Evolutionary conservation across 2,888 invertebrate species (phyloP), one percentile per base, ranked within the genome.

Genomic region (Cabera pusaria): DNA sequence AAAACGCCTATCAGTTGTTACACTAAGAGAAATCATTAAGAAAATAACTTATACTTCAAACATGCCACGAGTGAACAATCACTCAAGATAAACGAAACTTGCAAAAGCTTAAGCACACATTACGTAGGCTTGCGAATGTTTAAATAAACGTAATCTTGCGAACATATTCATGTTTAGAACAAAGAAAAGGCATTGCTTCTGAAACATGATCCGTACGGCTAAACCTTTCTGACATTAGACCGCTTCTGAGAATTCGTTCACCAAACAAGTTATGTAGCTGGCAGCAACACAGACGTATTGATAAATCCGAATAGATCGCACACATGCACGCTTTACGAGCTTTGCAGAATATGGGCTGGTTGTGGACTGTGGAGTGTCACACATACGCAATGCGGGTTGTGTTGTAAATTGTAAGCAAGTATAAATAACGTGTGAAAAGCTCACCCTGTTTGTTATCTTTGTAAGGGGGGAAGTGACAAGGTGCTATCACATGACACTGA

Each of bases 231-330:
- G 64, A 64, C 68, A 74, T 74, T 72, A 75, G 68, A 70, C 65
- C 67, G 72, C 64, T 85, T 84, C 83, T 71, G 58, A 75, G 84
- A 85, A 85, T 74, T 75, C 75, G 79, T 80, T 79, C 75, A 75
- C 72, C 56, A 79, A 84, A 82, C 84, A 74, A 79, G 82, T 79
- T 76, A 72, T 70, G 66, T 62, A 68, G 72, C 66, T 63, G 51
- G 54, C 42, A 53, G 56, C 52, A 56, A 63, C 65, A 63, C 64
- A 65, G 59, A 55, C 62, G 59, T 58, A 56, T 53, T 59, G 58
- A 56, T 59, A 56, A 60, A 52, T 49, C 47, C 51, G 59, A 60
- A 52, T 52, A 46, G 36, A 16, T 22, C 22, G 59, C 64, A 18
- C 70, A 75, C 68, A 63, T 27, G 20, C 26, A 33, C 19, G 24